A percentile compares a stretch with the other conserved stretches of the same genome.
Evolutionary conservation across 2,888 invertebrate species (phyloP).

Genomic region (Rotaria sp.): DNA sequence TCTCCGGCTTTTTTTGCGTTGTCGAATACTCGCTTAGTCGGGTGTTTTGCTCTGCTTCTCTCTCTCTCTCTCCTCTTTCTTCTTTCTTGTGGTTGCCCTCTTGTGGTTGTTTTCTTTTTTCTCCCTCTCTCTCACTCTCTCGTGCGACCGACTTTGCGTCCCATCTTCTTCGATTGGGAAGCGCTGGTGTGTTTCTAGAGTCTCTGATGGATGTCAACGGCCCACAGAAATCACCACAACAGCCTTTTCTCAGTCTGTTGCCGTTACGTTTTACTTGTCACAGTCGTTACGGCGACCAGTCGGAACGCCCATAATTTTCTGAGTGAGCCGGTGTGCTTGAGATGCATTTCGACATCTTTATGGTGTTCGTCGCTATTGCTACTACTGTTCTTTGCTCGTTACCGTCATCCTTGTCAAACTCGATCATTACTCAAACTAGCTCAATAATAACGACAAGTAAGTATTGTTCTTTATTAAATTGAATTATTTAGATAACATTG

Average conservation of each 20-base stretch:
- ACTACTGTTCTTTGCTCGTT: not conserved
- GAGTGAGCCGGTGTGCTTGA: not conserved
- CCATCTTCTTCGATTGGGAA: not conserved
- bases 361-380: not conserved
- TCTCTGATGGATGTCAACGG: not conserved
- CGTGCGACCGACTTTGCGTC: not conserved
- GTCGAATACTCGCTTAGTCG: not conserved
- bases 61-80: not conserved
- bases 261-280: not conserved
- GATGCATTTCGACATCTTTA: not conserved
- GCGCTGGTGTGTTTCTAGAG: not conserved
- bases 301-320: not conserved
- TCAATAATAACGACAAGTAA: not conserved
- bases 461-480: not conserved
- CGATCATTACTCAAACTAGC: not conserved
- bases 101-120: slow-evolving; percentile 14
- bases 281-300: not conserved
- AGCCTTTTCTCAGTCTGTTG: not conserved
- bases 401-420: not conserved
- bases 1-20: not conserved
- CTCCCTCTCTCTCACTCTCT: not conserved
- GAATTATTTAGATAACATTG: not conserved
- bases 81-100: not conserved
- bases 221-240: not conserved
- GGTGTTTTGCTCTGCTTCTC: not conserved